Base-by-base conservation (phyloP, 2,113 vertebrate species). In the Calypte anna region DNA sequence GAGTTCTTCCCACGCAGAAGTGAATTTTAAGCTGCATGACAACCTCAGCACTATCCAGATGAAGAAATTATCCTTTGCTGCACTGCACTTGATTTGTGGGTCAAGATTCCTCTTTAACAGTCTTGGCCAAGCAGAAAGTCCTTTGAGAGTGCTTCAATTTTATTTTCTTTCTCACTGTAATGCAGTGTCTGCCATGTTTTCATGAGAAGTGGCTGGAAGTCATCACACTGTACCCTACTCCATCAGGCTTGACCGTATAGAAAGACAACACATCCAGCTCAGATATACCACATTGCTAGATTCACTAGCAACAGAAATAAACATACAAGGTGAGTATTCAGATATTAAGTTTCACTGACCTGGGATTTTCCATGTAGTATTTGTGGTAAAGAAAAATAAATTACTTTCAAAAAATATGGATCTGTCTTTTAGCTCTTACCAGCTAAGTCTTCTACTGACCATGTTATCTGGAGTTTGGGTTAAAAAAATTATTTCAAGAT, bases 401-500 rank as follows among this genome's bases (percentile, higher is more conserved):
- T 14, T 28, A 55, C 19, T 80, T 79, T 31, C 48, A 85, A 67
- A 91, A 79, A 91, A 87, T 25, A 28, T 2, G 24, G 10, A 36
- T 28, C 22, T 59, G 43, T 74, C 75, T 82, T 82, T 88, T 28
- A 70, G 67, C 28, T 62, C 53, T 38, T 58, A 50, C 18, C 27
- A 59, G 28, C 43, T 62, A 74, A 58, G 59, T 43, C 38, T 85
- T 87, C 44, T 73, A 64, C 38, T 1, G 1, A 48, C 44, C 5
- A 8, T 21, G 14, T 44, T 24, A 70, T 76, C 36, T 53, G 74
- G 57, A 93, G 70, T 69, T 66, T 30, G 74, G 36, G 54, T 86
- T 89, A 70, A 43, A 92, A 77, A 70, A 89, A 0, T 53, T 58
- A 89, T 76, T 76, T 76, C 58, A 70, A 82, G 51, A 94, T 76